Conservation (phyloP, 2,888 invertebrate genomes). For the Pristionchus entomophagus region DNA sequence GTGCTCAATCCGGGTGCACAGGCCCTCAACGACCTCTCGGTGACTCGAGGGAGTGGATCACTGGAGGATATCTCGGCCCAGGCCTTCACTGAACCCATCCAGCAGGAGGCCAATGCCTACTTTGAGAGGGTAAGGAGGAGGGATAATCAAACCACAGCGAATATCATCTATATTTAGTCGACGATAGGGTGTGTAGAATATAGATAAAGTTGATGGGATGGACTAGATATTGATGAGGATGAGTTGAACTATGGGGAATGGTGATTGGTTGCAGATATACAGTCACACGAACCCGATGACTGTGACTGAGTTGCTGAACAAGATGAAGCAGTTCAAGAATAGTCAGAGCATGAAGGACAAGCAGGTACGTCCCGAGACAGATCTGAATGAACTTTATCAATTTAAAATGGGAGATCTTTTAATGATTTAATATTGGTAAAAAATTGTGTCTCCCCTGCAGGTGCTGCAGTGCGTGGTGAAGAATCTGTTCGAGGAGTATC, state of each 20-base stretch:
- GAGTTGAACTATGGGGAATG: too few relatives aligned
- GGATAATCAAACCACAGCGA: not conserved
- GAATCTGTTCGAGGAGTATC: constrained; percentile 97
- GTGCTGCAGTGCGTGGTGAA: constrained; percentile 95
- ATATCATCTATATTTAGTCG: not conserved
- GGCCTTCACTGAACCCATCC: constrained; percentile 83
- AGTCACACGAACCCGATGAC: constrained; percentile 81
- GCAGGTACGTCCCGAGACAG: not conserved
- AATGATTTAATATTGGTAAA: too few relatives aligned
- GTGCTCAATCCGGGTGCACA: constrained; percentile 35
- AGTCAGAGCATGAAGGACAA: not conserved
- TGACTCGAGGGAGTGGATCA: not conserved
- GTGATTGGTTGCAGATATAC: constrained; percentile 46
- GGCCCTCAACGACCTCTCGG: constrained; percentile 27
- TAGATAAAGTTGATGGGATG: too few relatives aligned
- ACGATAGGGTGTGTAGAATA: too few relatives aligned
- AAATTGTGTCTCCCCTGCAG: constrained; percentile 66
- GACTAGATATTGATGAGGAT: not conserved
- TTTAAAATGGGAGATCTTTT: not conserved
- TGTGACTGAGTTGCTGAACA: constrained; percentile 94
- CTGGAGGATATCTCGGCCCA: constrained; percentile 55
- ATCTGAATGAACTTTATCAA: not conserved
- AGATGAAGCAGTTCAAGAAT: constrained; percentile 93
- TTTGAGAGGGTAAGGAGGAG: constrained; percentile 87
- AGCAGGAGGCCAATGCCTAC: constrained; percentile 98